phyloP scores from a whole-genome alignment of 2,797 vertebrate species.

The Crypturellus tataupa region DNA sequence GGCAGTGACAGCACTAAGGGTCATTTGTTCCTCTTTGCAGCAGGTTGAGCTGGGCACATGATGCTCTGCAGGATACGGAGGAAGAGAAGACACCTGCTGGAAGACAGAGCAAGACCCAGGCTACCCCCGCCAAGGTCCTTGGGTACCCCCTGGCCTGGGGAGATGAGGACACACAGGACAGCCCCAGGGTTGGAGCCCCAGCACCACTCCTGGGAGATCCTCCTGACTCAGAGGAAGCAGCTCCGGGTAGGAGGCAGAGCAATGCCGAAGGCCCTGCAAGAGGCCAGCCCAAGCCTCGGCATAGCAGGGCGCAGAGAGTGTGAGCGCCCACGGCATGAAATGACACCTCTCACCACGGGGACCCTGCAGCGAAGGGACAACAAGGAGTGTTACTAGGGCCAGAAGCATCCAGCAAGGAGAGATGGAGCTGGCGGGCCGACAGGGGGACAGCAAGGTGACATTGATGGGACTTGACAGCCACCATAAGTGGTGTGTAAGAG shows the following conservation, averaged over 20 bases:
- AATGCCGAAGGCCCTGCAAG: neutral
- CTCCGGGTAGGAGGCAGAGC: neutral
- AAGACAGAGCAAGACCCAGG: neutral
- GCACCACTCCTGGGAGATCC: neutral
- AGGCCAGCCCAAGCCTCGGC: neutral
- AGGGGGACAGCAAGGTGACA: neutral
- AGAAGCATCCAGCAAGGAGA: neutral
- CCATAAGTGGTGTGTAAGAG: neutral
- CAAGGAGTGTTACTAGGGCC: neutral
- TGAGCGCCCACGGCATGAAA: neutral
- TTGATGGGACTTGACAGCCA: conserved; percentile 29
- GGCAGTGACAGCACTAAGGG: neutral
- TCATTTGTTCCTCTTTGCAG: neutral
- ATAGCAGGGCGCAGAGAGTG: neutral
- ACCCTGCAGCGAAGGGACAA: neutral
- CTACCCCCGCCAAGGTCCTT: too few species aligned
- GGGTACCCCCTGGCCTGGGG: too few species aligned
- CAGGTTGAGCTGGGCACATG: neutral
- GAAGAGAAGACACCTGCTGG: neutral
- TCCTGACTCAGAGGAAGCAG: neutral
- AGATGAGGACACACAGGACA: too few species aligned
- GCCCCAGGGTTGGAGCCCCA: too few species aligned
- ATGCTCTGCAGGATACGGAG: neutral
- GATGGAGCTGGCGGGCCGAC: neutral
- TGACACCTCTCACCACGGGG: neutral